Base-by-base conservation (phyloP, 1,140 invertebrate species). In the Elymnias hypermnestra region DNA sequence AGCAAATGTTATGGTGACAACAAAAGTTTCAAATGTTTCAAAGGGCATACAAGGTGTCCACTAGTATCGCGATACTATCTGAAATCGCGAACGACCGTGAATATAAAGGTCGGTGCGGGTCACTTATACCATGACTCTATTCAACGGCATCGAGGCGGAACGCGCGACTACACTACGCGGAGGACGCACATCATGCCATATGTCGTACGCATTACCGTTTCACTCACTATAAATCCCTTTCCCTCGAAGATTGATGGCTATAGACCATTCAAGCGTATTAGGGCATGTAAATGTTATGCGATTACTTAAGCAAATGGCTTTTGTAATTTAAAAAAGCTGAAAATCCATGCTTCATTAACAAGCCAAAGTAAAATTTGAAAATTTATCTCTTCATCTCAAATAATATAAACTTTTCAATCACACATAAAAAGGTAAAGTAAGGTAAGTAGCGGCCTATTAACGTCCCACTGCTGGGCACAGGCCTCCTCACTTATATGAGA, bases 251-350 rank as follows among this genome's bases (percentile, higher is more conserved):
- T 84, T 82, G 81, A 84, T 81, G 72, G 62, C 66, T 56, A 4
- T 21, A 6, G 53, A 53, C 61, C 67, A 84, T 81, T 81, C 63
- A 64, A 72, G 69, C 53, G 73, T 79, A 84, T 71, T 73, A 76
- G 64, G 68, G 61, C 81, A 84, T 84, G 72, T 79, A 79, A 83
- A 83, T 83, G 71, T 72, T 75, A 73, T 72, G 66, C 62, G 69
- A 74, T 78, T 65, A 72, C 71, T 76, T 74, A 78, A 59, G 49
- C 50, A 67, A 78, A 82, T 78, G 70, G 67, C 54, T 71, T 53
- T 65, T 54, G 43, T 69, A 72, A 59, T 64, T n/a, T n/a, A n/a
- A n/a, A n/a, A n/a, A n/a, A n/a, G n/a, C n/a, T n/a, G n/a, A n/a
- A n/a, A n/a, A n/a, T n/a, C n/a, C n/a, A n/a, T n/a, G n/a, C n/a